Percentiles rank a stretch among this genome's conserved stretches.
Evolutionary conservation across 2,888 invertebrate genomes (phyloP).

Genomic region (Cephonodes hylas): DNA sequence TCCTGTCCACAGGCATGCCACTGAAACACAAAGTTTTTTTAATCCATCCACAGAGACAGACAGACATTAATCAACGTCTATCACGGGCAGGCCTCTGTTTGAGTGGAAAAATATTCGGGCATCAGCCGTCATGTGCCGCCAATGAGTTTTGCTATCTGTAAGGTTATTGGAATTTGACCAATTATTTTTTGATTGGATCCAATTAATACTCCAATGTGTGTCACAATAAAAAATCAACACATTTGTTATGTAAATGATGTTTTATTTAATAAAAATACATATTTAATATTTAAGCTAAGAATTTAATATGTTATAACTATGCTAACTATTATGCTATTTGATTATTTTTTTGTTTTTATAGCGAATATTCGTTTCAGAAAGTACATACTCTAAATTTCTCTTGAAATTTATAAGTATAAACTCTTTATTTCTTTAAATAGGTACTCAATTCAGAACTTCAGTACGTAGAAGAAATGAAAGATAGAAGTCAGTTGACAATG

Average conservation of each 20-base stretch:
- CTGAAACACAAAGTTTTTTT: constrained; percentile 78
- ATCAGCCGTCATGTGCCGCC: constrained; percentile 15
- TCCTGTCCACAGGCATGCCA: constrained; percentile 42
- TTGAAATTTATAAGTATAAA: no score
- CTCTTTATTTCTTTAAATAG: no score
- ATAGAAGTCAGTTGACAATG: no score
- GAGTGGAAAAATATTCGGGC: constrained; percentile 23
- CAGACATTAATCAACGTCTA: constrained; percentile 79
- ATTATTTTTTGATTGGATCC: neutral
- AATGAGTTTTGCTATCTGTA: constrained; percentile 9
- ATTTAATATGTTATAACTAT: no score
- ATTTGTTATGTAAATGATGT: neutral
- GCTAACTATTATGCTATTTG: no score
- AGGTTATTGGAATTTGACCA: no score
- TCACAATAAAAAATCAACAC: neutral
- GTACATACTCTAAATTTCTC: no score
- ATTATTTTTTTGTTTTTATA: no score
- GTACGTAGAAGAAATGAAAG: no score
- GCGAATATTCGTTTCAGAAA: no score
- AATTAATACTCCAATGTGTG: neutral
- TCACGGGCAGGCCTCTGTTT: constrained; percentile 60
- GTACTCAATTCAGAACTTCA: no score
- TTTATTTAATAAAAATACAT: neutral
- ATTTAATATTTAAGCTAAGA: no score
- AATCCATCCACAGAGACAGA: constrained; percentile 64